phyloP scores from a whole-genome alignment of 2,888 invertebrate genomes.

The Xestoiulus laeticollis region DNA sequence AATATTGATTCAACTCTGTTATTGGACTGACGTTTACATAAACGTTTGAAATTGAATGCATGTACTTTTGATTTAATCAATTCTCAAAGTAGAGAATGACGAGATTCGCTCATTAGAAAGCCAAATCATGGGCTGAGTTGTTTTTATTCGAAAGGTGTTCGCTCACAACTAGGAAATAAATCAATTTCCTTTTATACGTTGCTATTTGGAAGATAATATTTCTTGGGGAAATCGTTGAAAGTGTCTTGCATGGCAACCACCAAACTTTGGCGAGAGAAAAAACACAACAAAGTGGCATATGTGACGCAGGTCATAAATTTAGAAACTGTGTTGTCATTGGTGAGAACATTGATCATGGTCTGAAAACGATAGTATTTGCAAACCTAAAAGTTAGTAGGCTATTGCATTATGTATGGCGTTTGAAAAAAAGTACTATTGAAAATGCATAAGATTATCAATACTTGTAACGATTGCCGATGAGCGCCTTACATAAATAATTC shows the following conservation, averaged over 20 bases:
- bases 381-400: no score
- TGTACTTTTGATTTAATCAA: neutral
- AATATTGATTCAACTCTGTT: neutral
- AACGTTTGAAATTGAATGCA: slow-evolving; percentile 13
- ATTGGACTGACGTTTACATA: neutral
- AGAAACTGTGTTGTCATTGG: neutral
- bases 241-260: neutral
- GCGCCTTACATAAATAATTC: neutral
- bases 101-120: neutral
- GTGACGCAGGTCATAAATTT: neutral
- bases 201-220: neutral
- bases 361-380: neutral
- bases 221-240: neutral
- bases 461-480: neutral
- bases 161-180: neutral
- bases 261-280: neutral
- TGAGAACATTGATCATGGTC: neutral
- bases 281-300: neutral
- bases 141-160: neutral
- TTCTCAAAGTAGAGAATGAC: neutral
- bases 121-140: neutral
- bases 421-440: neutral
- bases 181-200: neutral
- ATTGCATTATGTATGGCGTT: no score
- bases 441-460: neutral